Base-by-base conservation (phyloP, 2,113 vertebrate genomes). In the Lucifuga dentata region DNA sequence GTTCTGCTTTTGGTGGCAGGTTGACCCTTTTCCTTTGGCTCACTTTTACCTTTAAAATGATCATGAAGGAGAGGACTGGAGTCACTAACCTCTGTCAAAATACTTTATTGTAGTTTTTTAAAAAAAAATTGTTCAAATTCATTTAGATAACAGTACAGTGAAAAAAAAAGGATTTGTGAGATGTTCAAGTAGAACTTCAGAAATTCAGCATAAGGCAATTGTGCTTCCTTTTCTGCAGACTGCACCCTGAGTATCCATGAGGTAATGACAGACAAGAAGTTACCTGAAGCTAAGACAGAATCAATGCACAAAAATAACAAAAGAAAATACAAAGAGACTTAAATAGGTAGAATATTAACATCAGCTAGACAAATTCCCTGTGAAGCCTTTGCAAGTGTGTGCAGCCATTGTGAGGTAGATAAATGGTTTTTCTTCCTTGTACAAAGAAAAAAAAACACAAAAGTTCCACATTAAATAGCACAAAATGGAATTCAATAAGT, bases 391-490 rank as follows among this genome's bases (percentile, higher is more conserved):
- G 24, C 39, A 45, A 0, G 53, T 48, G 17, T 70, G 43, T 64
- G 51, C 41, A 70, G 55, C 52, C 26, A 51, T 12, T 74, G 46
- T 81, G 88, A 90, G 88, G 88, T 90, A 90, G 88, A 83, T 84
- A 36, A 64, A 17, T 69, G 60, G 44, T 78, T 76, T 78, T 32
- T 67, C 26, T 68, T 67, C 45, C 49, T 60, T 68, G 8, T 76
- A 57, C 59, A 48, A 74, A 73, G n/a, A 61, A 53, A 45, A 16
- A 38, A 44, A 43, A 70, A 62, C 45, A 39, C 41, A 69, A 85
- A 33, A n/a, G n/a, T n/a, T n/a, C n/a, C n/a, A n/a, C n/a, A n/a
- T n/a, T n/a, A n/a, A 46, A 35, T 29, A 58, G 3, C 17, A 76
- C 39, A 78, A 73, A 79, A 44, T 58, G 21, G 53, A 32, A 80